Evolutionary conservation across 92 coral and sea anemone genomes (phyloP).

Genomic region (Porites divaricata): DNA sequence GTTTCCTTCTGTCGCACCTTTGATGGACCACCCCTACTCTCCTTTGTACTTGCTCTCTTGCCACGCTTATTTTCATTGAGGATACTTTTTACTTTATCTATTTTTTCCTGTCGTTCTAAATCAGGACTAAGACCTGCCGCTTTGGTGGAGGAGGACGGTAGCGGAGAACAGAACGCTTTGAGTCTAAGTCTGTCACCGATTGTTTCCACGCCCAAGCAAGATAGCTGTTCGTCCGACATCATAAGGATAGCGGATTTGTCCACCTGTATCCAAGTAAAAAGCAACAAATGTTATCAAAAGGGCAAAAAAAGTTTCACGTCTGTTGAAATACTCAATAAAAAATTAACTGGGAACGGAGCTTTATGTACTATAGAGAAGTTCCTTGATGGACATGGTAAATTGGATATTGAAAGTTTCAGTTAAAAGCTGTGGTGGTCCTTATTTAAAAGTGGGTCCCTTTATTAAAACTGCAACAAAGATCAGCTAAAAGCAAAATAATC

Average conservation of each 20-base stretch:
- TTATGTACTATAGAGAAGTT: too few species aligned
- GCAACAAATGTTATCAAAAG: too few species aligned
- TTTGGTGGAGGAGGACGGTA: neutral
- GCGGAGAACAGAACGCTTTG: neutral
- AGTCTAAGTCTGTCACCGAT: neutral
- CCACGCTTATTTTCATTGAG: neutral
- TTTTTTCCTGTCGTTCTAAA: neutral
- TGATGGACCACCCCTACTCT: neutral
- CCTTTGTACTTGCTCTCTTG: neutral
- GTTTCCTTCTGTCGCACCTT: neutral
- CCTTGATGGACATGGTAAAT: too few species aligned
- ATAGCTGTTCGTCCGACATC: slow-evolving; percentile 4
- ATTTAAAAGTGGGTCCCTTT: too few species aligned
- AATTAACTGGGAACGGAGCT: too few species aligned
- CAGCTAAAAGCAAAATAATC: too few species aligned
- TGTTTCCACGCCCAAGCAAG: slow-evolving; percentile 1
- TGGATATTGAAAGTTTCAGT: too few species aligned
- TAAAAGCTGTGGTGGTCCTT: too few species aligned
- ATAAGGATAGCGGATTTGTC: neutral
- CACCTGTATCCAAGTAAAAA: neutral
- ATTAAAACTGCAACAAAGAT: too few species aligned
- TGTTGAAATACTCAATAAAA: too few species aligned
- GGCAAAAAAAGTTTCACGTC: too few species aligned
- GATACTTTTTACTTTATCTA: neutral
- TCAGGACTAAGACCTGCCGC: neutral